A percentile compares a stretch with the other conserved stretches of the same genome.
Conservation (phyloP, 1,140 invertebrate genomes). For the Eufriesea mexicana region DNA sequence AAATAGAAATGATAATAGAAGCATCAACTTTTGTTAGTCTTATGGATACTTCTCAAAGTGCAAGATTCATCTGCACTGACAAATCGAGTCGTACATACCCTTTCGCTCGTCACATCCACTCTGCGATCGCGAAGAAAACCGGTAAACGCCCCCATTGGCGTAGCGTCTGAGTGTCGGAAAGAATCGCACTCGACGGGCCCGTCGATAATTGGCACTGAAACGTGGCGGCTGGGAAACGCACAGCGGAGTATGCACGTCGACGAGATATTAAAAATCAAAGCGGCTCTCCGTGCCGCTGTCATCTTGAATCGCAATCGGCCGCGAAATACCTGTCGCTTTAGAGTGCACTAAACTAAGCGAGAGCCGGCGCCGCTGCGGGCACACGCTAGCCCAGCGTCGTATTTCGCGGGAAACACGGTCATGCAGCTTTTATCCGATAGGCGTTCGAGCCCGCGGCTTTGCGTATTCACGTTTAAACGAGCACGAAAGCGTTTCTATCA, state of each 20-base stretch:
- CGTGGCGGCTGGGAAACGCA: background rate
- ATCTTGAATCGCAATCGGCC: background rate
- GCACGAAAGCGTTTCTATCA: slow-evolving; percentile 13
- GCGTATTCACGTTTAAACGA: slow-evolving; percentile 13
- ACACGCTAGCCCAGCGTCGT: background rate
- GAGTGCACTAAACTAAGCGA: slow-evolving; percentile 6
- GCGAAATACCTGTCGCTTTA: slow-evolving; percentile 1
- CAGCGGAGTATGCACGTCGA: background rate
- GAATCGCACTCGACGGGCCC: too few species aligned
- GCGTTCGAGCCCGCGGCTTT: background rate
- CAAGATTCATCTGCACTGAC: too few species aligned
- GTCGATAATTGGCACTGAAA: background rate
- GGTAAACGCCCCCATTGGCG: too few species aligned
- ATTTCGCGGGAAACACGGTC: background rate
- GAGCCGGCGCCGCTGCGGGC: background rate
- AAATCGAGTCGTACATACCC: too few species aligned
- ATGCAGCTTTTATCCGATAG: background rate
- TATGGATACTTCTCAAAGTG: too few species aligned
- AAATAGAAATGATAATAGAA: too few species aligned
- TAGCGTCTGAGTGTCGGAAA: too few species aligned
- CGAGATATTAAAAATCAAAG: slow-evolving; percentile 6
- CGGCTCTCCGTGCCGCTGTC: background rate
- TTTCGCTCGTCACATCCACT: too few species aligned
- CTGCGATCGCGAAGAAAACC: too few species aligned
- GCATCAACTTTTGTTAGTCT: too few species aligned